phyloP scores from a whole-genome alignment of 2,797 vertebrate species.

The Gadopsis bispinosus region DNA sequence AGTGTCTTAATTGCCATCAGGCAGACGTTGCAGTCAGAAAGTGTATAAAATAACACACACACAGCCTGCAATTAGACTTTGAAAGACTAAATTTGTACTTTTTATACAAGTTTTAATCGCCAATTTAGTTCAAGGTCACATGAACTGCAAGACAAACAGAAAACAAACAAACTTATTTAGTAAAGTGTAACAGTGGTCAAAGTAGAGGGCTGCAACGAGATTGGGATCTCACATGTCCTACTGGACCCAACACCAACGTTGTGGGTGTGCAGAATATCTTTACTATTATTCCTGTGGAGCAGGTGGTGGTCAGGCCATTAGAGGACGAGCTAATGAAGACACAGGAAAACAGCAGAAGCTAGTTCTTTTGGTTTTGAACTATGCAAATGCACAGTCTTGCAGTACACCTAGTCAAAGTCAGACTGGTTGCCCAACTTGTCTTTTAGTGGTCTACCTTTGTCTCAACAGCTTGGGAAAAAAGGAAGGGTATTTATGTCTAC shows the following conservation, averaged over 20 bases:
- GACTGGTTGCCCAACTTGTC: no score
- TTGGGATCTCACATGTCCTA: neutral
- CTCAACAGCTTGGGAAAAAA: neutral
- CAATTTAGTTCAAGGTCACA: conserved; percentile 17
- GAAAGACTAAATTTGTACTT: conserved; percentile 4
- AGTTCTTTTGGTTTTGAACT: neutral
- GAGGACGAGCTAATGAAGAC: neutral
- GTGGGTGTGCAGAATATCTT: neutral
- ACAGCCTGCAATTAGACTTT: conserved; percentile 4
- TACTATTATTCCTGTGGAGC: neutral
- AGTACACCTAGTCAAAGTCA: neutral
- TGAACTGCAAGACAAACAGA: neutral
- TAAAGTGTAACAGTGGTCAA: neutral
- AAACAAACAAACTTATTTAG: neutral
- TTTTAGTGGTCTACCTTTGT: neutral
- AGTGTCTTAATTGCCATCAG: conserved; percentile 20
- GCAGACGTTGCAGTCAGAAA: neutral
- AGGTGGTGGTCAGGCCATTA: neutral
- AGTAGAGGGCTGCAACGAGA: neutral
- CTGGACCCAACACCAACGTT: neutral
- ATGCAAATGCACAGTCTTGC: neutral
- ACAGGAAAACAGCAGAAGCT: neutral
- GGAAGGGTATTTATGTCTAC: neutral
- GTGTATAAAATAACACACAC: conserved; percentile 20
- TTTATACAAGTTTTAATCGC: conserved; percentile 16